Conservation (phyloP, 2,888 invertebrate genomes). For the Limnephilus marmoratus region DNA sequence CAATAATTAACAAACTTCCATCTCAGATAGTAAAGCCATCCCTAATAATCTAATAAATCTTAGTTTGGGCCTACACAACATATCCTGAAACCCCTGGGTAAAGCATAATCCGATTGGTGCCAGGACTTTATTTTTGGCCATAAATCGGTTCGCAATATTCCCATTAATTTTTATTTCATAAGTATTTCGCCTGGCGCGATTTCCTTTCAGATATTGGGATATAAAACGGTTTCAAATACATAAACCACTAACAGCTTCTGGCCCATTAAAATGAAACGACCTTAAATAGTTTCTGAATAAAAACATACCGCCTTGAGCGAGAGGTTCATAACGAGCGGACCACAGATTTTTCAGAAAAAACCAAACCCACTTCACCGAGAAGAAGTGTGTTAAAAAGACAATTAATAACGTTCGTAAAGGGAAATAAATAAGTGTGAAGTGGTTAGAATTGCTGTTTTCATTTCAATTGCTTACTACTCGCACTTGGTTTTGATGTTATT, state of each 20-base stretch:
- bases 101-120: constrained; percentile 5
- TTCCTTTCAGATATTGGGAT: not conserved
- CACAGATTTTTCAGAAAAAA: not conserved
- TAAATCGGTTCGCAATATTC: constrained; percentile 12
- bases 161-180: constrained; percentile 1
- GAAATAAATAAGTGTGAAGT: not conserved
- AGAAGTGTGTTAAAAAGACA: not conserved
- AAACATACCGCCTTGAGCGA: not conserved
- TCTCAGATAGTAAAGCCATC: not conserved
- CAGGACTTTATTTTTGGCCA: not conserved
- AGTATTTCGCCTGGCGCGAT: not conserved
- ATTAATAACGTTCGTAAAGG: not conserved
- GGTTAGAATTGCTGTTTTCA: not conserved
- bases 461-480: not conserved
- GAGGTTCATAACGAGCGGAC: not conserved
- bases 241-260: not conserved
- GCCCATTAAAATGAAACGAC: not conserved
- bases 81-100: not conserved
- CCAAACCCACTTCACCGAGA: not conserved
- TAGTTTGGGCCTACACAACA: not conserved
- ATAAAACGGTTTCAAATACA: constrained; percentile 16
- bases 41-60: not conserved
- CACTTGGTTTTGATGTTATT: not conserved
- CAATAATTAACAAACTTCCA: not conserved
- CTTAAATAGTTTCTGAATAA: constrained; percentile 10